These are phyloP conservation scores for Pomacea maculata DNA, from an alignment of 1,140 invertebrate genomes.

Conservation along the genomic window DNA sequence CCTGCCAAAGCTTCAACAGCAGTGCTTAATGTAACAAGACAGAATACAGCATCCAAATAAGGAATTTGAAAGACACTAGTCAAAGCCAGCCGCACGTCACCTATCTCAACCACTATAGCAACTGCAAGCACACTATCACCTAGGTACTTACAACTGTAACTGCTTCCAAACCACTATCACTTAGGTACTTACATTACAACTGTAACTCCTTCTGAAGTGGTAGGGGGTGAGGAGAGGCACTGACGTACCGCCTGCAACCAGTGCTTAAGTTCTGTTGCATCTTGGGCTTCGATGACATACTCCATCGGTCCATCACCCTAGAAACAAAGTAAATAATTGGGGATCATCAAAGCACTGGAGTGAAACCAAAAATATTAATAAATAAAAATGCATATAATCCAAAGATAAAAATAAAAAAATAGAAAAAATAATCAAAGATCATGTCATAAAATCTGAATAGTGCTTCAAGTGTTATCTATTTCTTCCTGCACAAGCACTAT, in stretches of 20 bases:
- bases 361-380: too few relatives aligned
- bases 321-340: background rate
- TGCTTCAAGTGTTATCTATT: too few relatives aligned
- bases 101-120: too few relatives aligned
- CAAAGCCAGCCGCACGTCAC: background rate
- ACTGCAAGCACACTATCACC: background rate
- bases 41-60: background rate
- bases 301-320: constrained; percentile 90
- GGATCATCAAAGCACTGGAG: too few relatives aligned
- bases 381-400: too few relatives aligned
- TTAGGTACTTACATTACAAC: constrained; percentile 39
- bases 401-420: too few relatives aligned
- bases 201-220: constrained; percentile 32
- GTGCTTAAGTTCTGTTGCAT: constrained; percentile 87
- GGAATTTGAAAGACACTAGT: background rate
- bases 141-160: background rate
- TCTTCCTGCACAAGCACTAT: too few relatives aligned
- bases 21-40: too few relatives aligned
- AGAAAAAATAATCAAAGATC: too few relatives aligned
- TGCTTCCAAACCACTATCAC: background rate
- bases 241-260: constrained; percentile 88
- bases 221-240: constrained; percentile 71
- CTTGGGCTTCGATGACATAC: constrained; percentile 93
- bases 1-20: too few relatives aligned
- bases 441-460: too few relatives aligned